phyloP scores from a whole-genome alignment of 2,113 vertebrate species.

The Scomber scombrus region DNA sequence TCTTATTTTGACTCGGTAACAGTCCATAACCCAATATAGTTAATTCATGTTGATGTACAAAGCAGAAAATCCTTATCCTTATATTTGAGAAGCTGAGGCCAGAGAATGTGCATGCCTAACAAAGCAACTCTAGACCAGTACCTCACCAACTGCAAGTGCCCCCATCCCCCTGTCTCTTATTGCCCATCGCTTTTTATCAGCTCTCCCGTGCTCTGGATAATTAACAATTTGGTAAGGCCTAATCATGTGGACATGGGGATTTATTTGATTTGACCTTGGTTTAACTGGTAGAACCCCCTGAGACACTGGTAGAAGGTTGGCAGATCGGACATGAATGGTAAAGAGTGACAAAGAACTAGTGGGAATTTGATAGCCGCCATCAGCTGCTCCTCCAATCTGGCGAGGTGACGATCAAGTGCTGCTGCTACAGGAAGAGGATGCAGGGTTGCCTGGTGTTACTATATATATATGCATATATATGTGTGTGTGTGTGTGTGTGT shows the following conservation, averaged over 20 bases:
- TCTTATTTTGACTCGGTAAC: background rate
- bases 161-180: constrained; percentile 13
- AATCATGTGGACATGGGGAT: constrained; percentile 69
- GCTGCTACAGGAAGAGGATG: constrained; percentile 15
- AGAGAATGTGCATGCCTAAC: background rate
- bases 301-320: constrained; percentile 49
- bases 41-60: background rate
- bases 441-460: background rate
- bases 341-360: constrained; percentile 43
- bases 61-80: background rate
- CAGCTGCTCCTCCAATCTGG: constrained; percentile 59
- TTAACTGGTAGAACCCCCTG: constrained; percentile 54
- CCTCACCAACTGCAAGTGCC: constrained; percentile 23
- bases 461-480: no score
- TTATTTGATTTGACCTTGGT: constrained; percentile 78
- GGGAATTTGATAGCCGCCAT: constrained; percentile 64
- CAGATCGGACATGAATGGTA: constrained; percentile 47
- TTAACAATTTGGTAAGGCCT: constrained; percentile 70
- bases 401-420: constrained; percentile 33
- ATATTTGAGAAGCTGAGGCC: background rate
- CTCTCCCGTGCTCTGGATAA: constrained; percentile 61
- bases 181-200: constrained; percentile 35
- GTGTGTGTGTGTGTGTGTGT: no score
- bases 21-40: background rate
- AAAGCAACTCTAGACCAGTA: background rate